Evolutionary conservation across 2,113 vertebrate species (phyloP), one percentile per base, ranked within the genome.

Genomic region (Syngnathus typhle): DNA sequence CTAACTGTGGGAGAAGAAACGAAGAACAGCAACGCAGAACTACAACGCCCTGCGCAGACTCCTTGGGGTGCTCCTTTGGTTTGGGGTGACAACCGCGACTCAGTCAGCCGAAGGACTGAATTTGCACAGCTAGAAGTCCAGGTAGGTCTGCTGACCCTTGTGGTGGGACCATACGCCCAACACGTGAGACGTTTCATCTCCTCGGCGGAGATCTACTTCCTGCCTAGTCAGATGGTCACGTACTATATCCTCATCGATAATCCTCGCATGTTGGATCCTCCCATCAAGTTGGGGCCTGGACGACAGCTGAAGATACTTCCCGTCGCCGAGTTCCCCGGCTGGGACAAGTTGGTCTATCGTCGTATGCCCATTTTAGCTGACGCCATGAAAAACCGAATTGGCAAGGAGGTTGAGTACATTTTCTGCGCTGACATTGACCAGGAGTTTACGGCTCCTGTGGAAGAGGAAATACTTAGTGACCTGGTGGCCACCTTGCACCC

Each of bases 21-120:
- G 52, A 46, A 9, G 1, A 46, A 51, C 6, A 5, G 68, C 36
- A 76, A 64, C 37, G 46, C 69, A 5, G 19, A 10, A 3, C 52
- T 60, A 15, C 61, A 70, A 58, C 65, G 55, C 36, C 76, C 82
- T 32, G 21, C 51, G 37, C 56, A 90, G 67, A 93, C 93, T 0
- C 80, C 91, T 0, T 94, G 92, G 93, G 70, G 93, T 41, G 92
- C 88, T 0, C 93, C 93, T 65, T 77, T 94, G 3, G 19, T 94
- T 64, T 95, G 94, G 71, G 93, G 94, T 5, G 91, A 91, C 23
- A 90, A 79, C 67, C 87, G 80, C 7, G n/a, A 75, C n/a, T 76
- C 90, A 0, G 87, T 81, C 21, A n/a, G 77, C 21, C 83, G 87
- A 59, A 88, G 83, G 61, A 78, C 63, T 6, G 80, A 87, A 70